These are phyloP conservation scores for Andrena chrysosceles DNA, from an alignment of 2,888 invertebrate genomes.

Conservation along the genomic window DNA sequence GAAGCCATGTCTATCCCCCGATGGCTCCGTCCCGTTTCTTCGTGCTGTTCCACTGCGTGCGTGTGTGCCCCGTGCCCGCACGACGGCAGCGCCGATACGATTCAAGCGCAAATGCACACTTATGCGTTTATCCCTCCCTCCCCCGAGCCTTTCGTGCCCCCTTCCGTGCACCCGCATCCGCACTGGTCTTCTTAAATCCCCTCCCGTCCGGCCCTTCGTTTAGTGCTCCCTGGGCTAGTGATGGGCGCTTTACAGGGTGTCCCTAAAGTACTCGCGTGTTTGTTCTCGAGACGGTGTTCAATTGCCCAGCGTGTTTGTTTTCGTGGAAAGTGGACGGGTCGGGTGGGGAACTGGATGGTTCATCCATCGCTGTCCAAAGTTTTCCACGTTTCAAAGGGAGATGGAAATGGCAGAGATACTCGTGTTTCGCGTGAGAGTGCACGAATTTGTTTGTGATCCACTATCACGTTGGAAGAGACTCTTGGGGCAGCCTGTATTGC, in stretches of 20 bases:
- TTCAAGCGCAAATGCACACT: conserved; percentile 60
- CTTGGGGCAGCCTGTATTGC: too few species aligned
- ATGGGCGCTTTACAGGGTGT: conserved; percentile 9
- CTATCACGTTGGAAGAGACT: too few species aligned
- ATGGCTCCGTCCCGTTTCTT: conserved; percentile 58
- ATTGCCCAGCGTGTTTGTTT: too few species aligned
- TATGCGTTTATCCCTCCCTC: conserved; percentile 52
- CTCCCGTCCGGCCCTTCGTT: conserved; percentile 20
- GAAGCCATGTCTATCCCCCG: conserved; percentile 65
- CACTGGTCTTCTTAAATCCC: conserved; percentile 38
- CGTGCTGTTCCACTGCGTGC: conserved; percentile 48
- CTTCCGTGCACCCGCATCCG: conserved; percentile 48
- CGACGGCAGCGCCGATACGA: conserved; percentile 66
- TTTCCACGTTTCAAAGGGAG: too few species aligned
- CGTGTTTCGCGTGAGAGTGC: too few species aligned
- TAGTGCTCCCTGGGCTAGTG: background rate
- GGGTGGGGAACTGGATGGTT: too few species aligned
- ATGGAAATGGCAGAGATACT: too few species aligned
- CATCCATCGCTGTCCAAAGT: too few species aligned
- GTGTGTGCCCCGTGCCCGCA: conserved; percentile 47
- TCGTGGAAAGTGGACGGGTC: too few species aligned
- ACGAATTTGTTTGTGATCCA: too few species aligned
- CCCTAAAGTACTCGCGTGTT: background rate
- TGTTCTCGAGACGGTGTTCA: too few species aligned
- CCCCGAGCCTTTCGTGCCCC: conserved; percentile 23